These are phyloP conservation scores for Pocillopora meandrina DNA, from an alignment of 92 coral and sea anemone species.

Conservation along the genomic window DNA sequence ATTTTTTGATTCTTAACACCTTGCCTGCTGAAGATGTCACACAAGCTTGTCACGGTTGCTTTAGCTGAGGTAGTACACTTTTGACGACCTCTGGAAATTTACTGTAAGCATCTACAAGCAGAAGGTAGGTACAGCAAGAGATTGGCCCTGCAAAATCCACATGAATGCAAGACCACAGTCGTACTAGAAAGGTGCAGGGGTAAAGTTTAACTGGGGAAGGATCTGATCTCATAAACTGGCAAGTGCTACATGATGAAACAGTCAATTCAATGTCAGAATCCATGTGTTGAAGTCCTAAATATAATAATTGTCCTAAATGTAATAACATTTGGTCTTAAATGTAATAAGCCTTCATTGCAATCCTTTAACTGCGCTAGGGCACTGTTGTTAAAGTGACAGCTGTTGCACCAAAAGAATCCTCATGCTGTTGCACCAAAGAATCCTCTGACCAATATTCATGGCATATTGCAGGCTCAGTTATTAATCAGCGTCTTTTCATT, in stretches of 20 bases:
- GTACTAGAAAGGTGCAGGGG: slow-evolving; percentile 59
- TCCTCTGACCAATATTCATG: too few relatives aligned
- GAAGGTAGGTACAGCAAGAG: slow-evolving; percentile 43
- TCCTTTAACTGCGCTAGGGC: too few relatives aligned
- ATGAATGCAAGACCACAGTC: slow-evolving; percentile 63
- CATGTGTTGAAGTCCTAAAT: not conserved
- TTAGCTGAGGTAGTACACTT: slow-evolving; percentile 53
- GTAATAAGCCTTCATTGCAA: too few relatives aligned
- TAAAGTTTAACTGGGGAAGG: slow-evolving; percentile 55
- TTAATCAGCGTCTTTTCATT: too few relatives aligned
- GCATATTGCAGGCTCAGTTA: too few relatives aligned
- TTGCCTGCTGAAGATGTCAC: slow-evolving; percentile 59
- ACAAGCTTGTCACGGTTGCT: slow-evolving; percentile 43
- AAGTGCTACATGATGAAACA: slow-evolving; percentile 39
- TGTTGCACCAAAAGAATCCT: too few relatives aligned
- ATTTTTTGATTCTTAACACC: slow-evolving; percentile 10
- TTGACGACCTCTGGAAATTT: slow-evolving; percentile 65
- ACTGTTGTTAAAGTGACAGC: too few relatives aligned
- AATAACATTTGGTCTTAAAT: too few relatives aligned
- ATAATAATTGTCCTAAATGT: too few relatives aligned
- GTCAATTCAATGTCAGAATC: slow-evolving; percentile 43
- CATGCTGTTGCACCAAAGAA: too few relatives aligned
- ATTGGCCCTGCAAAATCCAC: slow-evolving; percentile 69
- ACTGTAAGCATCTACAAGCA: slow-evolving; percentile 60
- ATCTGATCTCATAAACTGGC: slow-evolving; percentile 44